Conservation (phyloP, 2,113 vertebrate genomes). For the Bubo scandiacus region DNA sequence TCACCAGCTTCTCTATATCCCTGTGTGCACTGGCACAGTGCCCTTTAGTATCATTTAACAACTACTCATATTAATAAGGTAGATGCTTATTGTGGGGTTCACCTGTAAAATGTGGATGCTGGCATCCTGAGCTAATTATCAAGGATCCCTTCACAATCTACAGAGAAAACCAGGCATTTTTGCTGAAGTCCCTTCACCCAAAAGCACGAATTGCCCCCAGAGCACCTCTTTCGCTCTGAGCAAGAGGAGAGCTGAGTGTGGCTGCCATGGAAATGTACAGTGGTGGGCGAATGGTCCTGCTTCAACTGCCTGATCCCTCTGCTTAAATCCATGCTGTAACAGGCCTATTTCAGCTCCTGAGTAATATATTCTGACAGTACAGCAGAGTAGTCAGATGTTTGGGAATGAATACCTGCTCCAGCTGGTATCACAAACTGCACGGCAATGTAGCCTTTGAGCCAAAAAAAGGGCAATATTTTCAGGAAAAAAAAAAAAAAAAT, state of each 20-base stretch:
- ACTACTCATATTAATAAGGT: no score
- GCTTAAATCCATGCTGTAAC: neutral
- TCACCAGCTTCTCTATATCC: neutral
- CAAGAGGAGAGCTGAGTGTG: neutral
- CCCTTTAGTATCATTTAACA: no score
- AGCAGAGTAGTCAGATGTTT: neutral
- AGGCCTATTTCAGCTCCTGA: neutral
- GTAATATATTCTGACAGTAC: neutral
- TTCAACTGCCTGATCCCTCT: neutral
- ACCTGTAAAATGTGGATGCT: neutral
- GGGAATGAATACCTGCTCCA: neutral
- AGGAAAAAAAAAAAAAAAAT: neutral
- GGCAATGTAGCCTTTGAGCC: neutral
- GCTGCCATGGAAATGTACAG: neutral
- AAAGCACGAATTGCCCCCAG: neutral
- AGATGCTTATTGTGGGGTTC: neutral
- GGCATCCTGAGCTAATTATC: neutral
- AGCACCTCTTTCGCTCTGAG: neutral
- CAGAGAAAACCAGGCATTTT: neutral
- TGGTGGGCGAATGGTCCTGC: neutral
- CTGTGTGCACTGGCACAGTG: rapidly evolving
- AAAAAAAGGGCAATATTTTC: neutral
- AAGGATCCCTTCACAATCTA: neutral
- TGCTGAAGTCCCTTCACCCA: neutral
- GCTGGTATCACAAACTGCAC: neutral